Evolutionary conservation across 2,888 invertebrate species (phyloP).

Genomic region (Gasteruption jaculator): DNA sequence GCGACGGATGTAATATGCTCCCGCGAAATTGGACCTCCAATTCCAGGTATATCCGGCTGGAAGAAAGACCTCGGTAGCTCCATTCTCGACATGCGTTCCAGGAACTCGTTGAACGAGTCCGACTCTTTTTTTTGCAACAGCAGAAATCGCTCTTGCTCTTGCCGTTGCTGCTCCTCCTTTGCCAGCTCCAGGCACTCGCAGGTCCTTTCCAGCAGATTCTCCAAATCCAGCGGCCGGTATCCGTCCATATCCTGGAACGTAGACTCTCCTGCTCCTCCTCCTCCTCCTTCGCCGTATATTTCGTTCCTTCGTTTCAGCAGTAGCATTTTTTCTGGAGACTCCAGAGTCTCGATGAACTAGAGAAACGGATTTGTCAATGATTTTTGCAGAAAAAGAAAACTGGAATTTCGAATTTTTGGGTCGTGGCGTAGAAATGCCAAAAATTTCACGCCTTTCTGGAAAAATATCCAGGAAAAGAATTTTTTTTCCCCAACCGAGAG

Average conservation of each 20-base stretch:
- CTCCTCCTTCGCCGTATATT: no score
- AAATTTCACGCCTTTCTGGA: no score
- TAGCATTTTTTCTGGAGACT: no score
- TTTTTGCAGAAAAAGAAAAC: no score
- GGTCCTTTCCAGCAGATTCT: slow-evolving; percentile 22
- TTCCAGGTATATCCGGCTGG: slow-evolving; percentile 33
- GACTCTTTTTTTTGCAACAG: no score
- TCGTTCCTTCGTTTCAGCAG: no score
- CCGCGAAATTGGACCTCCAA: slow-evolving; percentile 34
- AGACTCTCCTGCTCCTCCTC: background rate
- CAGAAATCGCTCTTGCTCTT: slow-evolving; percentile 2
- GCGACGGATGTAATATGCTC: slow-evolving; percentile 34
- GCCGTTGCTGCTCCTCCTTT: slow-evolving; percentile 5
- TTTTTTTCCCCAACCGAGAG: no score
- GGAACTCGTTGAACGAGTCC: slow-evolving; percentile 33
- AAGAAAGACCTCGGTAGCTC: slow-evolving; percentile 20
- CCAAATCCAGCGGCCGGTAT: background rate
- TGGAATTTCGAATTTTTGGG: no score
- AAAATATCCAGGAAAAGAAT: no score
- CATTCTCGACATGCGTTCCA: slow-evolving; percentile 33
- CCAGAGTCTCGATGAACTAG: no score
- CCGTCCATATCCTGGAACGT: background rate
- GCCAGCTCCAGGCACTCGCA: slow-evolving; percentile 31
- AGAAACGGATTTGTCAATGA: no score
- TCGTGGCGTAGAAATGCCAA: no score